Evolutionary conservation across 2,113 vertebrate genomes (phyloP).

Genomic region (Mobula hypostoma): DNA sequence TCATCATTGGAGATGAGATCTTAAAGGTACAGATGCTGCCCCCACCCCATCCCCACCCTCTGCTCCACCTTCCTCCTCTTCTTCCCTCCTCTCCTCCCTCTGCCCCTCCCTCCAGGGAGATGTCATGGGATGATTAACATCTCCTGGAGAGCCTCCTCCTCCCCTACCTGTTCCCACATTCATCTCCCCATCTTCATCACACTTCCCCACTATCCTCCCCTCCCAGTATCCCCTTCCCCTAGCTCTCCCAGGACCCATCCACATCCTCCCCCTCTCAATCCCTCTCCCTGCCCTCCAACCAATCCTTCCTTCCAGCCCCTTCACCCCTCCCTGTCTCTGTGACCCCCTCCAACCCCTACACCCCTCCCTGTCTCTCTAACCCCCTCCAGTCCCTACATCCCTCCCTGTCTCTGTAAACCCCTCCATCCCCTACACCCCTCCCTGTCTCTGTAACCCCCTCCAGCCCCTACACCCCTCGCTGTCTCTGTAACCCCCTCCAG

Average conservation of each 20-base stretch:
- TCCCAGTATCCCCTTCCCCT: not conserved
- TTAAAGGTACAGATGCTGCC: conserved; percentile 68
- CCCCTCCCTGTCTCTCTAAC: too few relatives aligned
- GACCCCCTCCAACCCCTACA: too few relatives aligned
- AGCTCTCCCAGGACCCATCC: not conserved
- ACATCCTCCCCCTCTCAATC: not conserved
- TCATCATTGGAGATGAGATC: conserved; percentile 91
- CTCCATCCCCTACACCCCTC: too few relatives aligned
- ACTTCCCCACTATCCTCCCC: not conserved
- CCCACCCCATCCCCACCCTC: not conserved
- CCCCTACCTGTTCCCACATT: not conserved
- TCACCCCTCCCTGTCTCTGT: too few relatives aligned
- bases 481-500: too few relatives aligned
- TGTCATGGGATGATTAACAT: too few relatives aligned
- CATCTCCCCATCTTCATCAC: not conserved
- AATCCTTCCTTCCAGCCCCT: not conserved
- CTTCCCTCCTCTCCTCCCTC: not conserved
- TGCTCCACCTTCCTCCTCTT: not conserved
- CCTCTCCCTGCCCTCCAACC: not conserved
- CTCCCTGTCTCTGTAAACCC: too few relatives aligned
- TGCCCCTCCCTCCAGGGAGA: not conserved
- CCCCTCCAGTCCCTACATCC: too few relatives aligned
- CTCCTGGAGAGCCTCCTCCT: not conserved
- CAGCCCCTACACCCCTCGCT: too few relatives aligned
- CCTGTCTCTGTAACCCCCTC: too few relatives aligned